These are phyloP conservation scores for Porites divaricata DNA, from an alignment of 92 coral and sea anemone genomes.

Conservation along the genomic window DNA sequence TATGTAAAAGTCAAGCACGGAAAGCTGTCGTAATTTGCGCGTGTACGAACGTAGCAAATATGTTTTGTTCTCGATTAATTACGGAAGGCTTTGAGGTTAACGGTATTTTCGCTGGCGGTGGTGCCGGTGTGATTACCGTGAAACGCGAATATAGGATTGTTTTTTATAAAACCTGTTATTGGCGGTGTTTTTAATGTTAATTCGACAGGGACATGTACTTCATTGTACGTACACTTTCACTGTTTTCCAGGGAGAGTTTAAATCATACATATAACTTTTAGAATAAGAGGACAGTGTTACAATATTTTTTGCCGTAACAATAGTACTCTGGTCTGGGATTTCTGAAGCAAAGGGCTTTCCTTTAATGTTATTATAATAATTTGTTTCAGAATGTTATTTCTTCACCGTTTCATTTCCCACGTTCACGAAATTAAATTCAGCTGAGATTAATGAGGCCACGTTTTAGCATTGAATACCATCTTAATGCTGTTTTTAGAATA, in stretches of 20 bases:
- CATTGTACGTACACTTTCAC: slow-evolving; percentile 2
- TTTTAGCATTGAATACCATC: neutral
- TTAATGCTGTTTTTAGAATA: neutral
- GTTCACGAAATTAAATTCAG: neutral
- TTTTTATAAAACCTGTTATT: slow-evolving; percentile 1
- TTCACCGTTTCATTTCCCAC: no score
- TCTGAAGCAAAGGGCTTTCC: neutral
- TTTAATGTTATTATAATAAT: neutral
- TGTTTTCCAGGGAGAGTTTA: neutral
- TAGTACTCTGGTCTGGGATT: neutral
- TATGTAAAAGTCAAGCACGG: neutral
- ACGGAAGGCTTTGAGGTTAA: neutral
- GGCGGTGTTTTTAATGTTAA: neutral
- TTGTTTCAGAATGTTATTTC: neutral
- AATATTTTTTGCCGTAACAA: neutral
- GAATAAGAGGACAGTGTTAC: no score
- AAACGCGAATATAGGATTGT: slow-evolving; percentile 19
- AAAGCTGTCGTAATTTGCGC: slow-evolving; percentile 8
- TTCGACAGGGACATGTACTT: neutral
- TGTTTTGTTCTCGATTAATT: slow-evolving; percentile 22
- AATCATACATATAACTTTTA: neutral
- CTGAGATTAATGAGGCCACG: neutral
- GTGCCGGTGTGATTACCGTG: neutral
- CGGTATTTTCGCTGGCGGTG: slow-evolving; percentile 7
- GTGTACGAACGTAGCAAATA: neutral